These are phyloP conservation scores for Hirudinaria manillensis DNA, from an alignment of 2,888 invertebrate species.

Conservation along the genomic window DNA sequence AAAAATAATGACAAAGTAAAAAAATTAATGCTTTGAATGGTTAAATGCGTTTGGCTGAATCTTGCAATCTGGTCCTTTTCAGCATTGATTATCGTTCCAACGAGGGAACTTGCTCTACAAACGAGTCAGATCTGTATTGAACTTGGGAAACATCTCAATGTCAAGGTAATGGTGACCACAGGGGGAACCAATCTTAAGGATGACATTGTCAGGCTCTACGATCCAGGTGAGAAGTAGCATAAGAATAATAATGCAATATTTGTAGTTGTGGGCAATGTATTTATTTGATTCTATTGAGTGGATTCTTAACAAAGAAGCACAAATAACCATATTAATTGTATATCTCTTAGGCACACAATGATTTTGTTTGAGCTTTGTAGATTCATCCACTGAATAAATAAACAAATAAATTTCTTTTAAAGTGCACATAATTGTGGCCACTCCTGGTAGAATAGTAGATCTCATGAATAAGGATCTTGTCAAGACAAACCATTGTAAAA, in stretches of 20 bases:
- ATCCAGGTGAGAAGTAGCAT: slow-evolving; percentile 68
- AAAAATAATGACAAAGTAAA: no score
- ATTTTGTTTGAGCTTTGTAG: no score
- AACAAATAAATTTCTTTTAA: slow-evolving; percentile 35
- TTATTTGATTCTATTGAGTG: neutral
- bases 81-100: slow-evolving; percentile 94
- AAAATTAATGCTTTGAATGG: no score
- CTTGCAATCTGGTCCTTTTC: slow-evolving; percentile 36
- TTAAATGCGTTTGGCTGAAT: neutral
- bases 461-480: slow-evolving; percentile 95
- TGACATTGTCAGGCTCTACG: slow-evolving; percentile 98
- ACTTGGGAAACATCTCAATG: slow-evolving; percentile 89
- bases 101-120: slow-evolving; percentile 93
- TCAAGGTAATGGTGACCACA: slow-evolving; percentile 89
- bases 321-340: no score
- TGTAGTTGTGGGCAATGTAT: neutral
- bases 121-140: slow-evolving; percentile 99
- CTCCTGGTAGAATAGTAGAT: slow-evolving; percentile 97
- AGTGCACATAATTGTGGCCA: slow-evolving; percentile 98
- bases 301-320: no score
- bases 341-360: no score
- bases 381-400: neutral
- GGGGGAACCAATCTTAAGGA: slow-evolving; percentile 89
- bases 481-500: slow-evolving; percentile 89
- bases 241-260: no score